phyloP scores from a whole-genome alignment of 2,888 invertebrate genomes.

The Trachelus iudaicus region DNA sequence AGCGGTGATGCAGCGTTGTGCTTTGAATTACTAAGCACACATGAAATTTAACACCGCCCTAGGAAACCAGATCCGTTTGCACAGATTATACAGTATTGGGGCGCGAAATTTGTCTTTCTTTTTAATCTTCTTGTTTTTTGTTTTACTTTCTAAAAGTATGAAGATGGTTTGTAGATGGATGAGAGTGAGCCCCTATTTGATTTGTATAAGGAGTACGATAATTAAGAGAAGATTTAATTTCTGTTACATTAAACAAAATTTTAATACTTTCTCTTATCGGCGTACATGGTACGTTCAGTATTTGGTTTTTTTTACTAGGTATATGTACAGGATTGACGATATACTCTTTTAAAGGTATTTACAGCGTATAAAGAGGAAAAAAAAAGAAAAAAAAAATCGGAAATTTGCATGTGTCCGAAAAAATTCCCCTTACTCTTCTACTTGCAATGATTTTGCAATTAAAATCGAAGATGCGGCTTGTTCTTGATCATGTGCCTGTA shows the following conservation, averaged over 20 bases:
- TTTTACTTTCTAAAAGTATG: not conserved
- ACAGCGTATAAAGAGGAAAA: not conserved
- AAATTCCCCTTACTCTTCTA: not conserved
- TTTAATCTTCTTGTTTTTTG: too few species aligned
- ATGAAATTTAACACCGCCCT: constrained; percentile 36
- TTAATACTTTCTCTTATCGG: constrained; percentile 2
- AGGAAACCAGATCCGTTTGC: constrained; percentile 25
- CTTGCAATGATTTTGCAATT: constrained; percentile 26
- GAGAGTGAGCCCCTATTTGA: not conserved
- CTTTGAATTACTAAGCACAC: constrained; percentile 50
- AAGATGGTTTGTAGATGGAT: not conserved
- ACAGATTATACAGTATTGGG: not conserved
- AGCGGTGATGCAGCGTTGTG: constrained; percentile 38
- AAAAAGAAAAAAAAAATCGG: not conserved
- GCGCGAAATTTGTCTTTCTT: not conserved
- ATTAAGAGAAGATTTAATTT: not conserved
- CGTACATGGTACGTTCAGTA: not conserved
- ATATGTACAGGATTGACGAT: constrained; percentile 2
- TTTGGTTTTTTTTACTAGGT: not conserved
- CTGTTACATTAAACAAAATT: not conserved
- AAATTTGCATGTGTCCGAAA: not conserved
- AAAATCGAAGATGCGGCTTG: constrained; percentile 87
- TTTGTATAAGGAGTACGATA: not conserved
- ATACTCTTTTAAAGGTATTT: constrained; percentile 1
- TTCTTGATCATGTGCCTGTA: constrained; percentile 87